Base-by-base conservation (phyloP, 2,888 invertebrate species). In the Epinotia bilunana region DNA sequence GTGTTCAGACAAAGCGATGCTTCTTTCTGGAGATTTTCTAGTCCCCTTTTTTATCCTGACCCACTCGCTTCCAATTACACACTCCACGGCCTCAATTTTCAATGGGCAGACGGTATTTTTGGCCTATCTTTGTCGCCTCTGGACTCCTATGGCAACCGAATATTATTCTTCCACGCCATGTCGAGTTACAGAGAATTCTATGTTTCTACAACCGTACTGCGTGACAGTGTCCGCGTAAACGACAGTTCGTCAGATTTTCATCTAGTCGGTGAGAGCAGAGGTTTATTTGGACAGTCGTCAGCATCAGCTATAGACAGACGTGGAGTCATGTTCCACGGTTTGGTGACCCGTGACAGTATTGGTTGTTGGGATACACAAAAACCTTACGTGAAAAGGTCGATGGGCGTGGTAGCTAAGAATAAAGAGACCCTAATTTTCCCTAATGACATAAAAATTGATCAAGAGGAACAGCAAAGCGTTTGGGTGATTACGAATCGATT, bases 41-140 rank as follows among this genome's bases (percentile, higher is more conserved):
- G 91, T 95, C 97, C 87, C 82, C 94, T 93, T 55, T 98, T 95
- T 91, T 96, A 94, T 83, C 97, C 97, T 0, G 97, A 97, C 81
- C 97, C 97, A 0, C 83, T 97, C 0, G 96, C 97, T 0, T 95
- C 97, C 0, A 95, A 96, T 80, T 98, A 96, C 83, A 96, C 96
- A 74, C 89, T 97, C 0, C 96, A 97, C 78, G 97, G 96, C 2
- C 83, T 97, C 0, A 96, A 96, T 78, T 98, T 97, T 83, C 96
- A 97, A 83, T 98, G 97, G 97, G 94, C 96, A 9, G 97, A 97
- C 83, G 97, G 97, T 0, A 95, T 97, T 28, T 97, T 97, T 83
- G 97, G 97, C 0, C 88, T 97, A 79, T 95, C 97, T 0, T 83
- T 97, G 62, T 95, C 96, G n/a, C 95, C 96, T 3, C 84, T 91